Evolutionary conservation across 2,113 vertebrate genomes (phyloP).

Genomic region (Callopanchax toddi): DNA sequence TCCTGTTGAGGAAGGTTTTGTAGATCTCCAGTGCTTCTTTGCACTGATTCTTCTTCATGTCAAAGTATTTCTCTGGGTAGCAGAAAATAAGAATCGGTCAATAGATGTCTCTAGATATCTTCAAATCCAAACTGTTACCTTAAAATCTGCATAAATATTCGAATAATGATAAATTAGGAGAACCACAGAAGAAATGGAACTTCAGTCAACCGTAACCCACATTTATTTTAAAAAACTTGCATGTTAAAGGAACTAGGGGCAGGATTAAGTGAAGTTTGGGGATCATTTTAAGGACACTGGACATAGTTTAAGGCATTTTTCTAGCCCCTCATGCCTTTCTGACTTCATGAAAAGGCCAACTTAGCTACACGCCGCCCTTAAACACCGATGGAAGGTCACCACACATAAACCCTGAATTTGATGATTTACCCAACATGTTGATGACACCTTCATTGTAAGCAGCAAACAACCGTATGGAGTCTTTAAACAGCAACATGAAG

Average conservation of each 20-base stretch:
- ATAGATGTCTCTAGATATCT: neutral
- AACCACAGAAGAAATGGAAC: slow-evolving; percentile 14
- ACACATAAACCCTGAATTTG: neutral
- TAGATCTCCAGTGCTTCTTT: slow-evolving; percentile 97
- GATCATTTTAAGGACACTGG: no score
- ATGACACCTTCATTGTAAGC: slow-evolving; percentile 97
- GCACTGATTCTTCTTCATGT: slow-evolving; percentile 99
- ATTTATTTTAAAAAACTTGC: no score
- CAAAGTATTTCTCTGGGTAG: slow-evolving; percentile 93
- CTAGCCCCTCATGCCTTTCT: no score
- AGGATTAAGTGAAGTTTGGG: no score
- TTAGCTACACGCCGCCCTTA: no score
- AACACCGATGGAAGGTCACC: neutral
- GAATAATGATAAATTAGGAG: neutral
- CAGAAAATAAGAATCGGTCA: slow-evolving; percentile 23
- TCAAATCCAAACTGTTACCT: neutral
- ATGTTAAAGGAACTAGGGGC: no score
- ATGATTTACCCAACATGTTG: slow-evolving; percentile 89
- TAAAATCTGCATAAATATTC: slow-evolving; percentile 2
- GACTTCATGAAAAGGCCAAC: no score
- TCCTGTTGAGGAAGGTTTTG: slow-evolving; percentile 95
- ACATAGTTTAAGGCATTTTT: no score
- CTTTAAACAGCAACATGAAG: slow-evolving; percentile 98
- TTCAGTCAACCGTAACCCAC: no score
- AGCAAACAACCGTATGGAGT: slow-evolving; percentile 95